Base-by-base conservation (phyloP, 1,140 invertebrate genomes). In the Diachasma alloeum region DNA sequence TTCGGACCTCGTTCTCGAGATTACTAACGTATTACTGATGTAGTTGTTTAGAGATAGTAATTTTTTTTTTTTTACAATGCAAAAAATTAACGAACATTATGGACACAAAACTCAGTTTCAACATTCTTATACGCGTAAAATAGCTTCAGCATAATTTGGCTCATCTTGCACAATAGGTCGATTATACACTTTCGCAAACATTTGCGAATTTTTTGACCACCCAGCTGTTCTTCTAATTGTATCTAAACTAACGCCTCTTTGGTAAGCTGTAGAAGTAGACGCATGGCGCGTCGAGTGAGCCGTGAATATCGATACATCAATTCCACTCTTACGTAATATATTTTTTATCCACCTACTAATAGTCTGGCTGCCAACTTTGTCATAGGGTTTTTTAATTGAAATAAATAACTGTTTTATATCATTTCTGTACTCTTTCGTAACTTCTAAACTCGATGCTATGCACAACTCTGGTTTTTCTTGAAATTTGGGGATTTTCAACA, bases 241-340 rank as follows among this genome's bases (percentile, higher is more conserved):
- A 46, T 79, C 75, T 39, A 76, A 59, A n/a, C 56, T 39, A 9
- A 79, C 9, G 9, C 66, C 78, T 42, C 44, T 73, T 22, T 22
- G 26, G n/a, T 39, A 63, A 15, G 78, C 81, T 39, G 46, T 42
- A 4, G 81, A 82, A 1, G 81, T 82, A 5, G 79, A n/a, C 0
- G 81, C 81, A 67, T 81, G 79, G 42, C 79, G 53, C 9, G 75
- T 80, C 10, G 76, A 79, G 66, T 81, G 78, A 0, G 79, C 77
- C 10, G 63, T 22, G 17, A 77, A 79, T 22, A 74, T 70, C 24
- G 46, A 63, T 67, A 72, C 73, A 19, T 80, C 63, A 10, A 78
- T 80, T 5, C 46, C 76, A 73, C 77, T 78, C 59, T 77, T 24
- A 11, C 15, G 5, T 56, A 79, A 42, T 11, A 67, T 46, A 11